phyloP scores from a whole-genome alignment of 2,888 invertebrate genomes.

The Pachydiplax longipennis region DNA sequence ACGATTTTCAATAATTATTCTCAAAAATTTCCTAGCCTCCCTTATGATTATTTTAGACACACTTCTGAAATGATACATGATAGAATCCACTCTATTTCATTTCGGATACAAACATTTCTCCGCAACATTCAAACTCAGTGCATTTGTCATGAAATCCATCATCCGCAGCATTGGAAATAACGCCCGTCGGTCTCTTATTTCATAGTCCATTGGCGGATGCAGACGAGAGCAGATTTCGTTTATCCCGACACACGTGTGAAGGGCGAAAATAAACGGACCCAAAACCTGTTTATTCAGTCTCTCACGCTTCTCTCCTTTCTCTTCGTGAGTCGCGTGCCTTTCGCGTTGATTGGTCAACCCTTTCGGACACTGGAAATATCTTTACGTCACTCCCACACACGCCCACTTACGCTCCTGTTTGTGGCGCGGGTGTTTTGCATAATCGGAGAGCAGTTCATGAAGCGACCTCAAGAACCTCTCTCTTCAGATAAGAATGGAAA shows the following conservation, averaged over 20 bases:
- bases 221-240: not conserved
- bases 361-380: not conserved
- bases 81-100: no score
- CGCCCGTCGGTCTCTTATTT: no score
- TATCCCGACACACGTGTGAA: not conserved
- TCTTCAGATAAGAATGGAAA: no score
- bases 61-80: no score
- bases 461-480: no score
- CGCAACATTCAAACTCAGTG: no score
- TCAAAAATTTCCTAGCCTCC: no score
- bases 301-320: not conserved
- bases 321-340: not conserved
- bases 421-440: slow-evolving; percentile 31
- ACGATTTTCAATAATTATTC: no score
- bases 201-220: not conserved
- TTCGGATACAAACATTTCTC: no score
- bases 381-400: slow-evolving; percentile 17
- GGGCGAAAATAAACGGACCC: not conserved
- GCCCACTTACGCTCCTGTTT: not conserved
- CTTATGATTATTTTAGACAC: no score
- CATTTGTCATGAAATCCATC: no score
- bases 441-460: slow-evolving; percentile 9
- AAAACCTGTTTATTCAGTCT: not conserved
- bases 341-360: slow-evolving; percentile 8
- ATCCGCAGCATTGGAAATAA: no score